Evolutionary conservation across 2,113 vertebrate genomes (phyloP), one percentile per base, ranked within the genome.

Genomic region (Ophthalmolycus amberensis): DNA sequence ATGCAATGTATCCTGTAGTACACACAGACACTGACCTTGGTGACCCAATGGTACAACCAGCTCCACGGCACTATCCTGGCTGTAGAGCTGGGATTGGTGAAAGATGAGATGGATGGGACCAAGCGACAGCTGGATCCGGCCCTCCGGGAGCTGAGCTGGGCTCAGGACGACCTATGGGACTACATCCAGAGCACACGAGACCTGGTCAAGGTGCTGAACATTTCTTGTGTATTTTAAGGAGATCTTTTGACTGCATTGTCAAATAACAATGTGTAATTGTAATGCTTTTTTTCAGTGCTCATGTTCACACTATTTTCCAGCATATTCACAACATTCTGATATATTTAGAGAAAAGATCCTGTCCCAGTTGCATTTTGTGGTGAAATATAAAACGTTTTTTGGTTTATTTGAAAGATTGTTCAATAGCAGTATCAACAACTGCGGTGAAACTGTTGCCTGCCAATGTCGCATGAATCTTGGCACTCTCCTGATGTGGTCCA

Each of bases 11-110:
- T 74, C 15, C 11, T 82, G 50, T 54, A 96, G 95, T 92, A 91
- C 84, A 90, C 88, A 73, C 93, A 88, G 81, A 95, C 92, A 37
- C 89, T 95, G 85, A 90, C 88, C 79, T 84, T 92, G 90, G 88
- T 96, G 86, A 86, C 85, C 71, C 92, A 95, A 22, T 93, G 92
- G 90, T 95, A 94, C 85, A 94, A 95, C 86, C 91, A 93, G 50
- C 88, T 96, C 54, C 65, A 87, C 79, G 93, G 91, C 63, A 95
- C 89, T 1, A 71, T 95, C 58, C 88, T 96, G 62, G 75, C 90
- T 52, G 95, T 94, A 37, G 95, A 95, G 87, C 58, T 79, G 78
- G 86, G 84, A 62, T 75, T 94, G 73, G 82, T 93, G 16, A 88
- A 91, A 70, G 75, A 86, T 10, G 91, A 95, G 71, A 89, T 94